phyloP scores from a whole-genome alignment of 2,113 vertebrate genomes.

The Ptyas mucosa region DNA sequence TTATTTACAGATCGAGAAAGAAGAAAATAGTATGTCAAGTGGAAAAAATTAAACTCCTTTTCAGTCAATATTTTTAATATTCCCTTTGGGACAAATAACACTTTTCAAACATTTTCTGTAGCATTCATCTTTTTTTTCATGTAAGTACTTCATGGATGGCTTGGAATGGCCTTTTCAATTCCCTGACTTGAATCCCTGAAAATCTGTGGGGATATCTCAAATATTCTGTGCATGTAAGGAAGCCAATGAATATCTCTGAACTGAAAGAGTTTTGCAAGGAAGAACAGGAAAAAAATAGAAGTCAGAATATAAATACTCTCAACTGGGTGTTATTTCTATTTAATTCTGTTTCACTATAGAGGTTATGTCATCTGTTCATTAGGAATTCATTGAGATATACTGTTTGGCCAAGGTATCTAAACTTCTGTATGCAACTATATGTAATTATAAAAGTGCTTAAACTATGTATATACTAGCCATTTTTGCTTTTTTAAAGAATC shows the following conservation, averaged over 20 bases:
- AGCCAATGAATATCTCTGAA: background rate
- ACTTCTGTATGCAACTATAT: background rate
- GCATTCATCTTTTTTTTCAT: background rate
- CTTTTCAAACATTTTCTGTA: background rate
- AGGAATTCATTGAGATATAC: background rate
- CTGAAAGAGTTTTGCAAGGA: background rate
- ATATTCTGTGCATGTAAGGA: background rate
- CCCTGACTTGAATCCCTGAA: background rate
- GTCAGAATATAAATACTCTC: background rate
- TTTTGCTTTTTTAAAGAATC: background rate
- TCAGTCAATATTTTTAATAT: background rate
- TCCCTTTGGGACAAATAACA: background rate
- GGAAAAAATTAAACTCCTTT: background rate
- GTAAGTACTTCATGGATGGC: background rate
- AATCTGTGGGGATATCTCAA: background rate
- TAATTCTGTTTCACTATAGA: background rate
- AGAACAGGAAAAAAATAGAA: background rate
- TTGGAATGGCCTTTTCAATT: background rate
- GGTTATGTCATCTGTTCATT: background rate
- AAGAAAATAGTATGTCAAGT: background rate
- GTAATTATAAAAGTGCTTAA: background rate
- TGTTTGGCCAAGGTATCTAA: background rate
- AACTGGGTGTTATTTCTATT: background rate
- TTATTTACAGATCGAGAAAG: background rate
- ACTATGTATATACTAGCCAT: background rate